Evolutionary conservation across 2,797 vertebrate genomes (phyloP).

Genomic region (Gymnoscopelus braueri): DNA sequence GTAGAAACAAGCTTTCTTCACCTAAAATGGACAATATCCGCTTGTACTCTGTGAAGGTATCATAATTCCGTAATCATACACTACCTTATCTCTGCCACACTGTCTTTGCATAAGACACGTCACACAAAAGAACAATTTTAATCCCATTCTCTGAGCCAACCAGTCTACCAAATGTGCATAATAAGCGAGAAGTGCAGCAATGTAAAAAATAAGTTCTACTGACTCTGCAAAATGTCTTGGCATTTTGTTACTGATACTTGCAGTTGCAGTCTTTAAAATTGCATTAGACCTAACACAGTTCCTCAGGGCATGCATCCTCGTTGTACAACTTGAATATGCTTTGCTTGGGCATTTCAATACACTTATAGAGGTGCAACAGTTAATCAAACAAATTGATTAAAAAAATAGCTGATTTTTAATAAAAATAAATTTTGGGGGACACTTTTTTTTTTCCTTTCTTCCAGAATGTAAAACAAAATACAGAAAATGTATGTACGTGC

Average conservation of each 20-base stretch:
- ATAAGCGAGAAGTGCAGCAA: constrained; percentile 11
- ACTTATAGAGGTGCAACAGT: neutral
- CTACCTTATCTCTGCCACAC: neutral
- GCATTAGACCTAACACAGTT: neutral
- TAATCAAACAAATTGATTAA: too few relatives aligned
- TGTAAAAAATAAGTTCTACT: neutral
- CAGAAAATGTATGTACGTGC: too few relatives aligned
- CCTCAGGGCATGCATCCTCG: neutral
- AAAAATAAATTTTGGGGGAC: too few relatives aligned
- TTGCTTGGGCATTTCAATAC: neutral
- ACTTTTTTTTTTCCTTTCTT: too few relatives aligned
- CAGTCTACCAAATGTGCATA: constrained; percentile 4
- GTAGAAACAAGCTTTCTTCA: constrained; percentile 19
- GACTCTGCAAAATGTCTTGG: neutral
- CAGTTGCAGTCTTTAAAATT: neutral
- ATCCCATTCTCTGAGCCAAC: constrained; percentile 12
- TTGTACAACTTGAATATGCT: neutral
- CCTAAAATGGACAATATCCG: neutral
- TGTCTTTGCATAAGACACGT: neutral
- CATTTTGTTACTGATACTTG: neutral
- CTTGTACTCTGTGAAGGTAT: neutral
- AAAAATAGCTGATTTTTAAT: too few relatives aligned
- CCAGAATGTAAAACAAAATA: too few relatives aligned
- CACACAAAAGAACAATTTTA: neutral
- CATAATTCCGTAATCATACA: neutral